phyloP scores from a whole-genome alignment of 2,797 vertebrate genomes.

The Limnodromus scolopaceus region DNA sequence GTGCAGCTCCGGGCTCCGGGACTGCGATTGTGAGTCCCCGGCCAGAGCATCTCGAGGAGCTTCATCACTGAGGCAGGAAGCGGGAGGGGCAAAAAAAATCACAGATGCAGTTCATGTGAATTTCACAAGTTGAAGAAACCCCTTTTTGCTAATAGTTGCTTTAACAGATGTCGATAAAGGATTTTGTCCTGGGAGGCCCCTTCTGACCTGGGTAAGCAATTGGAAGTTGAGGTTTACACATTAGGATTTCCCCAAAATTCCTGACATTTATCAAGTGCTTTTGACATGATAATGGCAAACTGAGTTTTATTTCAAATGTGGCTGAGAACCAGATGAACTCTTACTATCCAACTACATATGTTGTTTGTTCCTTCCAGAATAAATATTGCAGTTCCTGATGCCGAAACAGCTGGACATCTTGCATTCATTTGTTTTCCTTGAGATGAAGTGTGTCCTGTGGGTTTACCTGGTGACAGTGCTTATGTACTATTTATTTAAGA shows the following conservation, averaged over 20 bases:
- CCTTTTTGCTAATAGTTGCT: slow-evolving; percentile 31
- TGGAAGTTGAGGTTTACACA: neutral
- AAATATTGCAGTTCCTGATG: slow-evolving; percentile 67
- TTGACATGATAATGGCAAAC: slow-evolving; percentile 43
- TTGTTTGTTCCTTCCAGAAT: slow-evolving; percentile 69
- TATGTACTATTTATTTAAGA: neutral
- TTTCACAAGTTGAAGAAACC: slow-evolving; percentile 31
- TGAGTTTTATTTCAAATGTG: slow-evolving; percentile 40
- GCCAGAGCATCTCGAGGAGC: neutral
- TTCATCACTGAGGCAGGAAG: neutral
- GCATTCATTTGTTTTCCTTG: slow-evolving; percentile 27
- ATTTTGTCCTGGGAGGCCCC: neutral
- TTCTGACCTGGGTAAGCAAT: neutral
- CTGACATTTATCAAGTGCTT: slow-evolving; percentile 18
- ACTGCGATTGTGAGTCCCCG: rapidly evolving
- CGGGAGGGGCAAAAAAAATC: neutral
- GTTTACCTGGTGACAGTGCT: slow-evolving; percentile 34
- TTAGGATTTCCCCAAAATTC: neutral
- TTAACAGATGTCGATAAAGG: slow-evolving; percentile 42
- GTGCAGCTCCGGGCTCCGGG: rapidly evolving
- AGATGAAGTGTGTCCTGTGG: slow-evolving; percentile 17
- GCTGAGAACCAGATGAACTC: slow-evolving; percentile 61
- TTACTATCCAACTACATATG: slow-evolving; percentile 54
- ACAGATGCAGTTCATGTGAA: neutral
- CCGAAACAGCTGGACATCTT: slow-evolving; percentile 70